A percentile compares a stretch with the other conserved stretches of the same genome.
phyloP scores from a whole-genome alignment of 2,888 invertebrate genomes.

The Melanchra persicariae region DNA sequence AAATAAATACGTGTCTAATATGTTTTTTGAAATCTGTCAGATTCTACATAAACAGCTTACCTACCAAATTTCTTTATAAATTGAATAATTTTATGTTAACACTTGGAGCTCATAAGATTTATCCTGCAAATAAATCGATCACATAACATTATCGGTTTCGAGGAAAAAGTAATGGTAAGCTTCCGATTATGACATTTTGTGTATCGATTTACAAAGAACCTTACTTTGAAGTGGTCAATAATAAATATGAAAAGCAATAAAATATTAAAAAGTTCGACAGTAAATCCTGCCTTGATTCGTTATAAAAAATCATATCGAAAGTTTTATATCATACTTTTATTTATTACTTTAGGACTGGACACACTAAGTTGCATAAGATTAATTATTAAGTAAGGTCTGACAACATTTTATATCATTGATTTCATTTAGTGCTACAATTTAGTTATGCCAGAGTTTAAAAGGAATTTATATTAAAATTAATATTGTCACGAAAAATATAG shows the following conservation, averaged over 20 bases:
- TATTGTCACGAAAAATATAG: too few species aligned
- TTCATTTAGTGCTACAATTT: neutral
- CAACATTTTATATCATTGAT: too few species aligned
- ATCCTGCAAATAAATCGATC: slow-evolving; percentile 13
- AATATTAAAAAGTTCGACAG: neutral
- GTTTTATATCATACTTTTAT: slow-evolving; percentile 19
- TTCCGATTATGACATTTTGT: slow-evolving; percentile 12
- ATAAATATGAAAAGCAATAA: slow-evolving; percentile 29
- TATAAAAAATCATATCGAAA: neutral
- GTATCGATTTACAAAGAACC: neutral
- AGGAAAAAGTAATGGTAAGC: slow-evolving; percentile 19
- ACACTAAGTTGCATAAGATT: slow-evolving; percentile 1
- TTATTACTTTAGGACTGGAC: neutral
- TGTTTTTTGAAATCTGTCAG: too few species aligned
- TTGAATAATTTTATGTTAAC: neutral
- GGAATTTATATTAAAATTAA: too few species aligned
- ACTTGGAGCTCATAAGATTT: neutral
- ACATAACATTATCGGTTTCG: slow-evolving; percentile 18
- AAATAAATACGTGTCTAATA: too few species aligned
- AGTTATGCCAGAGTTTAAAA: too few species aligned
- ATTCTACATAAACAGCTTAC: neutral
- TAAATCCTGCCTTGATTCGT: slow-evolving; percentile 18
- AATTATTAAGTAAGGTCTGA: too few species aligned
- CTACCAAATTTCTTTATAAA: neutral
- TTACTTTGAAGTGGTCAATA: slow-evolving; percentile 8